Evolutionary conservation across 1,140 invertebrate genomes (phyloP).

Genomic region (Dolichoris vasculosae): DNA sequence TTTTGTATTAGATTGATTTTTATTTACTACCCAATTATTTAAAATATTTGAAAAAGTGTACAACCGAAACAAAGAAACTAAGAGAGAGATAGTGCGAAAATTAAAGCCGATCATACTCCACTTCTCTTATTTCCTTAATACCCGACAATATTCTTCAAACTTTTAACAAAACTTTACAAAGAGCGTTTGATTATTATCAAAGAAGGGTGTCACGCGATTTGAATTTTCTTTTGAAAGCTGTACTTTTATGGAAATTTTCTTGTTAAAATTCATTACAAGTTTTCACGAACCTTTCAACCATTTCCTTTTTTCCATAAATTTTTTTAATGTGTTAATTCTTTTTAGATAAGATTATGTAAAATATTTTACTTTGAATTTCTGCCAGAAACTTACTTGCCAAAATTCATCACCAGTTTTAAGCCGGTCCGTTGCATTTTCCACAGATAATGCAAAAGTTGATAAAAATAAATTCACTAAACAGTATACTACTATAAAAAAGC

Average conservation of each 20-base stretch:
- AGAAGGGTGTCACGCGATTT: constrained; percentile 21
- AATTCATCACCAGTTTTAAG: constrained; percentile 53
- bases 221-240: constrained; percentile 36
- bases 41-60: neutral
- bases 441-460: constrained; percentile 5
- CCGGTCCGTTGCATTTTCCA: neutral
- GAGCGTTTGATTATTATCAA: constrained; percentile 46
- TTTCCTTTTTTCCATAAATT: neutral
- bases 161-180: constrained; percentile 38
- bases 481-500: neutral
- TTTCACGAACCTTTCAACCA: constrained; percentile 43
- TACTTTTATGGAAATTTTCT: constrained; percentile 39
- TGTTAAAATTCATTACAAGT: constrained; percentile 50
- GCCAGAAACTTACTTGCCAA: constrained; percentile 58
- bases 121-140: constrained; percentile 42
- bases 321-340: constrained; percentile 11
- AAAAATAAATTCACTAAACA: neutral
- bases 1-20: neutral
- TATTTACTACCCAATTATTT: neutral
- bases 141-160: constrained; percentile 37
- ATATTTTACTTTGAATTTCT: constrained; percentile 37
- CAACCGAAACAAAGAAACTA: neutral
- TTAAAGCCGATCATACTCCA: constrained; percentile 42
- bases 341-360: constrained; percentile 40
- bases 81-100: neutral